Evolutionary conservation across 2,113 vertebrate species (phyloP).

Genomic region (Tetrao urogallus): DNA sequence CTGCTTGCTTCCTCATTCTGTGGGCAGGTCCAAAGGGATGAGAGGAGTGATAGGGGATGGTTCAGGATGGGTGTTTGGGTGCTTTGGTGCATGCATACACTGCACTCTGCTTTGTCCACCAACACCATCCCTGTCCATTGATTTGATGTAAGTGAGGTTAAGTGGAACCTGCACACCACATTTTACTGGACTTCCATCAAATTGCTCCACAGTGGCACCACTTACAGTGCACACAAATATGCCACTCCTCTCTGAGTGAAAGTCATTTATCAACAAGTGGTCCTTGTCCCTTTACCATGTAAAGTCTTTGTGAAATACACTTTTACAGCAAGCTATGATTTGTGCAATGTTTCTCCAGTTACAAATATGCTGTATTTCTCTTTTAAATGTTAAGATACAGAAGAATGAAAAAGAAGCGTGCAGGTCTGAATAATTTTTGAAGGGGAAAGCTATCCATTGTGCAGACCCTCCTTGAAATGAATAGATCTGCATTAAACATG

Average conservation of each 20-base stretch:
- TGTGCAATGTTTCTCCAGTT: not conserved
- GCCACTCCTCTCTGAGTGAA: not conserved
- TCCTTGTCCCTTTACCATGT: slow-evolving; percentile 52
- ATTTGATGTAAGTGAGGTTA: slow-evolving; percentile 25
- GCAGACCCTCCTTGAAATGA: not conserved
- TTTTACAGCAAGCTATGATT: slow-evolving; percentile 31
- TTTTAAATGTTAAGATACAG: slow-evolving; percentile 9
- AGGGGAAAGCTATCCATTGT: slow-evolving; percentile 41
- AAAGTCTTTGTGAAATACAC: slow-evolving; percentile 48
- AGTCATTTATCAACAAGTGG: slow-evolving; percentile 71
- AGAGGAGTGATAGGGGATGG: not conserved
- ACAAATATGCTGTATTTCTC: not conserved
- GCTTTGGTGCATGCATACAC: not conserved
- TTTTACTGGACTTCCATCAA: slow-evolving; percentile 42
- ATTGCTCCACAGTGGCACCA: slow-evolving; percentile 43
- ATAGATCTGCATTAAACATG: slow-evolving; percentile 35
- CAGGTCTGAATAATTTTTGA: slow-evolving; percentile 55
- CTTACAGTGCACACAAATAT: not conserved
- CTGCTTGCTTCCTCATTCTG: not conserved
- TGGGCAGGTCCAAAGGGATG: not conserved
- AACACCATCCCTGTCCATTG: not conserved
- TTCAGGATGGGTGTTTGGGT: not conserved
- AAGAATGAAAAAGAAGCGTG: not conserved
- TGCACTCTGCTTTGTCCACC: not conserved
- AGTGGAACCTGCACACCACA: not conserved